Base-by-base conservation (phyloP, 2,888 invertebrate genomes). In the Pyrocoelia pectoralis region DNA sequence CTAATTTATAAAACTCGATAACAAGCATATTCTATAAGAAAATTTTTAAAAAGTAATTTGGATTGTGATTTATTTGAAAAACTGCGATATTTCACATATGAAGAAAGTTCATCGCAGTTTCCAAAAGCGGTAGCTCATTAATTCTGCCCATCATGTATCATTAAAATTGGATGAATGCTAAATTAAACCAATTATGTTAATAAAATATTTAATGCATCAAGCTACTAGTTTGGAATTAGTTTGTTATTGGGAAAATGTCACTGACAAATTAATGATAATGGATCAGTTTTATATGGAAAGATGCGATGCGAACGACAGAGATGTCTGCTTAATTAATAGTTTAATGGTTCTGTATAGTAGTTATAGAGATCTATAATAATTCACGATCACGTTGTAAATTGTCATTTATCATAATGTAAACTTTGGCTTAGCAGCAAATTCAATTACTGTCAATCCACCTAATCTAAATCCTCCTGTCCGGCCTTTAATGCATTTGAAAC, bases 341-440 rank as follows among this genome's bases (percentile, higher is more conserved):
- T 77, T 76, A 77, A 77, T 77, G 76, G 76, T 70, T 74, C 69
- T 59, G 73, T 73, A 70, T 74, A 72, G 73, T 75, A 72, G 72
- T 74, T 74, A 75, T 74, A 75, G 74, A 76, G 75, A 77, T 75
- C 76, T 75, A 60, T 64, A 76, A 79, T 79, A 79, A 79, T 77
- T 79, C 75, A 78, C 77, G 73, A 77, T 76, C 77, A 75, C 67
- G 74, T 74, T 75, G 76, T 74, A 77, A 78, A 78, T 78, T 77
- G 77, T 78, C 79, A 79, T 79, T 78, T 79, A 79, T 79, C 79
- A 78, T 77, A 78, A 79, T 79, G 77, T 77, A 78, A 77, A 79
- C 77, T 79, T 79, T 76, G 77, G 77, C 76, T 79, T 76, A 70
- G 74, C 76, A 73, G 74, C 78, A 78, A 79, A 80, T 79, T 79